Percentiles rank a stretch among this genome's conserved stretches.
Evolutionary conservation across 2,888 invertebrate species (phyloP).

Genomic region (Leptothorax acervorum): DNA sequence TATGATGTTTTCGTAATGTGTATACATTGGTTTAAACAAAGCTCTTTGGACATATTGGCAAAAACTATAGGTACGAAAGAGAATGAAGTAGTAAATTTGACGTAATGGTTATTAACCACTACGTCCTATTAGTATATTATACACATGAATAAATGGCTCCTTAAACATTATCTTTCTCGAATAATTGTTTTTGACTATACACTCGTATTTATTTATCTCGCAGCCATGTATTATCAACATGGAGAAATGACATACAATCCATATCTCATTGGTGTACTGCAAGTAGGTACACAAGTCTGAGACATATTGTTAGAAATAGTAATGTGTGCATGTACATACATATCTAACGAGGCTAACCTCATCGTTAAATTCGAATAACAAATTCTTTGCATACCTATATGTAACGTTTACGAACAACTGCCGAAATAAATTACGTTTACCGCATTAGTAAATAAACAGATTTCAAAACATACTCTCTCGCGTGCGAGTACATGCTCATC

Average conservation of each 20-base stretch:
- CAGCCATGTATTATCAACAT: background rate
- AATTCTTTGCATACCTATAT: background rate
- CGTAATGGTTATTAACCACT: constrained; percentile 58
- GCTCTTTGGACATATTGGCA: background rate
- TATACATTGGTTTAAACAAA: background rate
- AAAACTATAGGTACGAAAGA: background rate
- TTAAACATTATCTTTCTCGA: background rate
- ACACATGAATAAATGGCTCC: background rate
- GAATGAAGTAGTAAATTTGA: constrained; percentile 37
- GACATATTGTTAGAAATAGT: background rate
- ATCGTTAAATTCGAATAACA: background rate
- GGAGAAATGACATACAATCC: background rate
- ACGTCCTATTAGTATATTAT: constrained; percentile 31
- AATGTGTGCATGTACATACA: background rate
- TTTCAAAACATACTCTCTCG: background rate
- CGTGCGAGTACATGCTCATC: background rate
- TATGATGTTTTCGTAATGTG: background rate
- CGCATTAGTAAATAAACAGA: background rate
- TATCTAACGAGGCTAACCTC: background rate
- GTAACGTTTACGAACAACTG: background rate
- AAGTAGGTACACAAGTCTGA: background rate
- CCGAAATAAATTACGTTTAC: background rate
- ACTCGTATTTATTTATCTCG: background rate
- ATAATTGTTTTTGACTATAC: background rate
- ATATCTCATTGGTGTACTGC: background rate